These are phyloP conservation scores for Anhinga anhinga DNA, from an alignment of 2,113 vertebrate species.

Conservation along the genomic window DNA sequence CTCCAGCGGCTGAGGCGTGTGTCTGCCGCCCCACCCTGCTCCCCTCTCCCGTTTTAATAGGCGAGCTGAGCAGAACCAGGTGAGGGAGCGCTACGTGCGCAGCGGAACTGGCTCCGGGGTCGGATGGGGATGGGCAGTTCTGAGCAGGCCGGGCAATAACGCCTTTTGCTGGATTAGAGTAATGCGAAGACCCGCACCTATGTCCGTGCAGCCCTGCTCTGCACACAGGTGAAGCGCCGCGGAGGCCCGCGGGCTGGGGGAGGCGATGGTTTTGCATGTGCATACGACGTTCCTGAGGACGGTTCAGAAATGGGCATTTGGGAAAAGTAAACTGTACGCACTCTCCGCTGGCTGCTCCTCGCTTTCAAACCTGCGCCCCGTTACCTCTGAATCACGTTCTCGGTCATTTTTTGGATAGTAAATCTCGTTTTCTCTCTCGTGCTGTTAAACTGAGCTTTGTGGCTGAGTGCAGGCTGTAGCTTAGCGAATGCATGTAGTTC, in stretches of 20 bases:
- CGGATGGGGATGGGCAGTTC: not conserved
- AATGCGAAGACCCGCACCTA: not conserved
- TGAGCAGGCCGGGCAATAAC: not conserved
- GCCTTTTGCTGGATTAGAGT: not conserved
- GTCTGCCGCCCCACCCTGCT: accelerated
- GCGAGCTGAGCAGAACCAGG: not conserved
- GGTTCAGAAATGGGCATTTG: not conserved
- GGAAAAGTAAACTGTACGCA: not conserved
- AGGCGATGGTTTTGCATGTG: not conserved
- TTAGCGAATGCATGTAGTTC: not conserved
- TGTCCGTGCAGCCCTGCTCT: accelerated
- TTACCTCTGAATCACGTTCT: not conserved
- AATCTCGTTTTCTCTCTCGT: not conserved
- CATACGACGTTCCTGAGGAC: accelerated
- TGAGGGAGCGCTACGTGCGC: accelerated
- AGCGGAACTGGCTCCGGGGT: not conserved
- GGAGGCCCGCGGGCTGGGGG: accelerated
- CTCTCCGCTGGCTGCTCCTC: not conserved
- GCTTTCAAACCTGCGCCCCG: not conserved
- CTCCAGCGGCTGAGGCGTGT: accelerated
- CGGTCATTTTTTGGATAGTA: accelerated
- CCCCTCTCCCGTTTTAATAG: not conserved
- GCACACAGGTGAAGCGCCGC: accelerated
- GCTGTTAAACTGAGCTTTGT: not conserved
- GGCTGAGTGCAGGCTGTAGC: not conserved